These are phyloP conservation scores for Chloroceryle aenea DNA, from an alignment of 2,113 vertebrate species.

Conservation along the genomic window DNA sequence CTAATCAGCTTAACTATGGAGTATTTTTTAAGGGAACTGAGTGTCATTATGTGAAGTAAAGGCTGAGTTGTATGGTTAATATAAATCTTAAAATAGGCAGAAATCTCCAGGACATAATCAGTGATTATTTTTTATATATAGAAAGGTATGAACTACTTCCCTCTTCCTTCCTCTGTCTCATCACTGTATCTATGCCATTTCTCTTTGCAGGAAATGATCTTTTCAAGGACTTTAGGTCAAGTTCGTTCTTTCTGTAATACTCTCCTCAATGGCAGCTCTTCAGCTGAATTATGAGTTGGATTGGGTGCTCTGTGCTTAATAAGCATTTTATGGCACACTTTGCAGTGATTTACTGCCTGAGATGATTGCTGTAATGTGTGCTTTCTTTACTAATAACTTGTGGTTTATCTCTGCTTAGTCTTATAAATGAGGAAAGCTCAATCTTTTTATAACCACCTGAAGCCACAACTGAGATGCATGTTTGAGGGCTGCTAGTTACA, in stretches of 20 bases:
- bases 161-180: neutral
- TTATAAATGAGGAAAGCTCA: neutral
- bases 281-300: neutral
- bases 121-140: neutral
- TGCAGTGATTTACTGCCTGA: neutral
- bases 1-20: constrained; percentile 21
- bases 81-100: constrained; percentile 20
- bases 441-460: neutral
- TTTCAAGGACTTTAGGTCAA: neutral
- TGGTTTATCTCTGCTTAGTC: neutral
- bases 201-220: neutral
- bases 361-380: neutral
- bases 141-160: neutral
- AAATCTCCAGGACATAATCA: neutral
- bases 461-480: neutral
- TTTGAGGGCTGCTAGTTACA: neutral
- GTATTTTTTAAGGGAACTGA: constrained; percentile 31
- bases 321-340: neutral
- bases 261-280: neutral
- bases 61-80: neutral
- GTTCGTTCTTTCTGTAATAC: neutral
- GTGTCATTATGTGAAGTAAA: neutral
- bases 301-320: neutral
- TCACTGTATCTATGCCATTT: rapidly evolving
- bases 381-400: neutral